Evolutionary conservation across 2,888 invertebrate genomes (phyloP).

Genomic region (Digitonthophagus gazella): DNA sequence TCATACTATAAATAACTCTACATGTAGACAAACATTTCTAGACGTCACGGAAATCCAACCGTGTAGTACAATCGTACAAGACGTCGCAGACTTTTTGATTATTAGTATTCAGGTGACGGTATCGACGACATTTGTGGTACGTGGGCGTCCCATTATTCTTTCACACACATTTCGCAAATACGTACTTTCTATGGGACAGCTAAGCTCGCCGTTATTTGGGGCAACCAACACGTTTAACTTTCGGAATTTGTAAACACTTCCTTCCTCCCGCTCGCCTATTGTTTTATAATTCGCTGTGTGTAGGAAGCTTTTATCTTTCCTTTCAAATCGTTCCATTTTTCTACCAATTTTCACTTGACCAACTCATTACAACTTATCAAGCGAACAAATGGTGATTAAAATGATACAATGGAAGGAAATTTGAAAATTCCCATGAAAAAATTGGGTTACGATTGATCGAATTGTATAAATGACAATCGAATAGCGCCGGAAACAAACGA

Average conservation of each 20-base stretch:
- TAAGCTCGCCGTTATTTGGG: not conserved
- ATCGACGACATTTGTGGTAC: not conserved
- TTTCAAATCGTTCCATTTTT: not conserved
- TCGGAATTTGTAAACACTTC: not conserved
- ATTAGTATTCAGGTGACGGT: not conserved
- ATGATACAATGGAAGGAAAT: no score
- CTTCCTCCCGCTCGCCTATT: not conserved
- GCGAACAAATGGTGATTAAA: no score
- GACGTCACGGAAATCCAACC: no score
- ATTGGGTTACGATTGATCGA: not conserved
- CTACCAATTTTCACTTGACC: not conserved
- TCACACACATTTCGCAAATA: not conserved
- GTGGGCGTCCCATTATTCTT: not conserved
- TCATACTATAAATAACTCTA: no score
- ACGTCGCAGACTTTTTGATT: no score
- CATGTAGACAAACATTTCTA: no score
- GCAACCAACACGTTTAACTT: not conserved
- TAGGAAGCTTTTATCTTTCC: not conserved
- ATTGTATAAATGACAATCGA: not conserved
- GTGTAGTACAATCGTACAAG: no score
- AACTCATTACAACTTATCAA: no score
- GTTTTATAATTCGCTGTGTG: not conserved
- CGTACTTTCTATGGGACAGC: not conserved
- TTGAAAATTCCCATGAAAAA: no score
- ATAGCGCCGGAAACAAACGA: not conserved